phyloP scores from a whole-genome alignment of 2,888 invertebrate genomes.

The Acanthosepion pharaonis region DNA sequence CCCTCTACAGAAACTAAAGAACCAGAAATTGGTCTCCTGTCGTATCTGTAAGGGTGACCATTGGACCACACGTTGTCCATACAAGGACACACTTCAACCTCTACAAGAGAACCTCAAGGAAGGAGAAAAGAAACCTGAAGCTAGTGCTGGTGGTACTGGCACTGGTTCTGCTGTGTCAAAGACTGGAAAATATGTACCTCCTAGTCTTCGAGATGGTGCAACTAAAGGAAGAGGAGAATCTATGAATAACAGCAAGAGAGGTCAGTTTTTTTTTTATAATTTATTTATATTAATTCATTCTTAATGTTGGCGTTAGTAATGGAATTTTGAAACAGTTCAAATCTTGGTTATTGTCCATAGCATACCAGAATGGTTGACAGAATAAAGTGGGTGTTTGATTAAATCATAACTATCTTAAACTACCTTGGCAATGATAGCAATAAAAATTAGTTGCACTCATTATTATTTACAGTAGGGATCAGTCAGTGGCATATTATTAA shows the following conservation, averaged over 20 bases:
- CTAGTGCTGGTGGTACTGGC: conserved; percentile 62
- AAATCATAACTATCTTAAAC: too few relatives aligned
- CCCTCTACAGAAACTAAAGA: conserved; percentile 84
- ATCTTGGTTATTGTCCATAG: neutral
- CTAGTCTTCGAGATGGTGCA: conserved; percentile 87
- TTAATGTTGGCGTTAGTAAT: neutral
- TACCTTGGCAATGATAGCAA: too few relatives aligned
- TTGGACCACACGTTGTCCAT: conserved; percentile 98
- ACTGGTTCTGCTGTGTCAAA: conserved; percentile 59
- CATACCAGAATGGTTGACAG: too few relatives aligned
- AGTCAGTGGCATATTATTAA: too few relatives aligned
- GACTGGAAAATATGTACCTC: conserved; percentile 82
- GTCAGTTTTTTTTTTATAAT: conserved; percentile 53
- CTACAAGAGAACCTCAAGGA: conserved; percentile 72
- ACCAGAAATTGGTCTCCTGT: conserved; percentile 77
- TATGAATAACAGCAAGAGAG: conserved; percentile 77
- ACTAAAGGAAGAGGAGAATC: conserved; percentile 82
- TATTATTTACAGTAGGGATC: too few relatives aligned
- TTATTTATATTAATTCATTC: neutral
- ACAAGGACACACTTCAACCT: conserved; percentile 86
- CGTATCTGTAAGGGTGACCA: conserved; percentile 84
- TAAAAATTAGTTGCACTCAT: too few relatives aligned
- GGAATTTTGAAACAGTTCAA: neutral
- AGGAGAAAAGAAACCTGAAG: conserved; percentile 74
- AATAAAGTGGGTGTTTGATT: too few relatives aligned